Percentiles rank a stretch among this genome's conserved stretches.
Conservation (phyloP, 2,888 invertebrate genomes). For the Biston stratarius region DNA sequence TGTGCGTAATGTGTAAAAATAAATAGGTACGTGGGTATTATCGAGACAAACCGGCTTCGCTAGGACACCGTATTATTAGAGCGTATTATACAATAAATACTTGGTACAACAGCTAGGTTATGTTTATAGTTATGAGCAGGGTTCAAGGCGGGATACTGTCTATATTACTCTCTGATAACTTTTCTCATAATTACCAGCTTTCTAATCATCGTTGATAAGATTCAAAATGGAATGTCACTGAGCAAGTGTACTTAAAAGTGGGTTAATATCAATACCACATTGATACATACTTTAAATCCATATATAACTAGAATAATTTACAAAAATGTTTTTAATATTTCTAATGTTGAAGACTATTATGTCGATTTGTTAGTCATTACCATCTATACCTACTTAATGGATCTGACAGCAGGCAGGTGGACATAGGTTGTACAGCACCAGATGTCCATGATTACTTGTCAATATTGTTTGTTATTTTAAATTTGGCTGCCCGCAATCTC, state of each 20-base stretch:
- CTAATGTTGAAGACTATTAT: no score
- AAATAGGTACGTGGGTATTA: constrained; percentile 80
- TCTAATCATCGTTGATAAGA: constrained; percentile 1
- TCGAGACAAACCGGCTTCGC: constrained; percentile 82
- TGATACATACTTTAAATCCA: not conserved
- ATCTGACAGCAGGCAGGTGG: no score
- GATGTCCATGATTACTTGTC: no score
- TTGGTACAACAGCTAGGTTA: constrained; percentile 48
- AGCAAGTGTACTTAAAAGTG: constrained; percentile 7
- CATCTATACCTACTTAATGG: no score
- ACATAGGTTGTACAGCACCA: no score
- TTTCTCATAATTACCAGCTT: not conserved
- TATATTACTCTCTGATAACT: constrained; percentile 4
- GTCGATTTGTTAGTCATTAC: no score
- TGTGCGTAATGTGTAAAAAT: constrained; percentile 85
- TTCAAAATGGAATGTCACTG: constrained; percentile 16
- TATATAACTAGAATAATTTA: not conserved
- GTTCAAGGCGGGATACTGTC: constrained; percentile 46
- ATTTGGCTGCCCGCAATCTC: no score
- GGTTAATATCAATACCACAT: constrained; percentile 19
- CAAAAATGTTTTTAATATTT: no score
- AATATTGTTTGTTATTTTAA: no score
- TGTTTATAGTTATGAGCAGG: constrained; percentile 42
- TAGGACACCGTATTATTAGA: constrained; percentile 82
- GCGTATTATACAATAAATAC: constrained; percentile 65